A percentile compares a stretch with the other conserved stretches of the same genome.
Evolutionary conservation across 2,888 invertebrate genomes (phyloP).

Genomic region (Blastobasis adustella): DNA sequence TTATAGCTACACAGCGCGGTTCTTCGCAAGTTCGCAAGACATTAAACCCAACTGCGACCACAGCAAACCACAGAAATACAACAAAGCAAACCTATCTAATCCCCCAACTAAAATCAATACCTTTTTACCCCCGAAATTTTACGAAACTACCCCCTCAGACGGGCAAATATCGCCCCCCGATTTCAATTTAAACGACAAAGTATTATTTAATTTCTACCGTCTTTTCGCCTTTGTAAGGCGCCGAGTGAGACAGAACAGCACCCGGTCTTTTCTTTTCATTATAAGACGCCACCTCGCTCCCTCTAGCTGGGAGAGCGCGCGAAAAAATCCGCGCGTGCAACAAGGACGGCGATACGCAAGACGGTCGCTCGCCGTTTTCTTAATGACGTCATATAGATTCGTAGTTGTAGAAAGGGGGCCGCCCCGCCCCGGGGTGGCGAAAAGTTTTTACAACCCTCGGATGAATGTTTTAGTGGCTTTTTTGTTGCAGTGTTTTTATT

Average conservation of each 20-base stretch:
- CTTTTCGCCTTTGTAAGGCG: slow-evolving; percentile 71
- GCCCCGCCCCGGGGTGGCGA: slow-evolving; percentile 34
- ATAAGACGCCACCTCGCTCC: slow-evolving; percentile 50
- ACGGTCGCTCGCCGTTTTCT: slow-evolving; percentile 62
- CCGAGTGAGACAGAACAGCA: slow-evolving; percentile 40
- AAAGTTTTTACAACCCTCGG: slow-evolving; percentile 53
- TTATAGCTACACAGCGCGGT: too few relatives aligned
- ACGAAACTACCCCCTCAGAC: slow-evolving; percentile 41
- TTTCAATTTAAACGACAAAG: slow-evolving; percentile 72
- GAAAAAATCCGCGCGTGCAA: slow-evolving; percentile 35
- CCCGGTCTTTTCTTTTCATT: slow-evolving; percentile 38
- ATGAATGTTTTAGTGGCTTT: slow-evolving; percentile 48
- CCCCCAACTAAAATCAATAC: slow-evolving; percentile 67
- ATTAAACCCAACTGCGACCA: too few relatives aligned
- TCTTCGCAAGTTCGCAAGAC: too few relatives aligned
- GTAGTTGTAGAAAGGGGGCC: slow-evolving; percentile 54
- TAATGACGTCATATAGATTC: slow-evolving; percentile 72
- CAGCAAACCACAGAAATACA: slow-evolving; percentile 13
- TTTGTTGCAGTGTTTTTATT: slow-evolving; percentile 15
- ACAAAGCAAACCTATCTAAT: slow-evolving; percentile 44
- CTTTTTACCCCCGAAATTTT: slow-evolving; percentile 67
- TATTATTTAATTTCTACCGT: slow-evolving; percentile 72
- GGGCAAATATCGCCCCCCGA: slow-evolving; percentile 25
- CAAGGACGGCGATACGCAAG: slow-evolving; percentile 54
- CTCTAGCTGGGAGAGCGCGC: slow-evolving; percentile 20